Evolutionary conservation across 2,797 vertebrate species (phyloP).

Genomic region (Melopsittacus undulatus): DNA sequence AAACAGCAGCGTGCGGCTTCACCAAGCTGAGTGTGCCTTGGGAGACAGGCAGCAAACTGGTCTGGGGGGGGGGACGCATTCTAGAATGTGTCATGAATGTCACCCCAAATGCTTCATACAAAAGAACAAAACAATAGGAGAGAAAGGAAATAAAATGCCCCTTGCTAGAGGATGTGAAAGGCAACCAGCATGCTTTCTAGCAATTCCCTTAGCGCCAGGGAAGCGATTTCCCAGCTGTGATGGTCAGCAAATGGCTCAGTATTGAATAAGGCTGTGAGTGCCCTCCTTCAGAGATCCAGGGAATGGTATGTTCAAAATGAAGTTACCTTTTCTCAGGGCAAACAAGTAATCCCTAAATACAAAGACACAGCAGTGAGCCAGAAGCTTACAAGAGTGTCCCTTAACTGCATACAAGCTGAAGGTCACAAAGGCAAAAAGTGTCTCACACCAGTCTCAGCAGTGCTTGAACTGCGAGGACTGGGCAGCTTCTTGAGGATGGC

Average conservation of each 20-base stretch:
- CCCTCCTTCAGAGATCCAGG: not conserved
- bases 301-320: not conserved
- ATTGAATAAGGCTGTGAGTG: not conserved
- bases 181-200: not conserved
- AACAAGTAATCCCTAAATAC: not conserved
- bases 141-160: not conserved
- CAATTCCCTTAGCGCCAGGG: not conserved
- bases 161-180: not conserved
- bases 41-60: not conserved
- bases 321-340: not conserved
- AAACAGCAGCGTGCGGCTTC: not conserved
- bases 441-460: not conserved
- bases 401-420: not conserved
- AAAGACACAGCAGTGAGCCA: not conserved
- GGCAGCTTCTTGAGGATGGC: not conserved
- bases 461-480: not conserved
- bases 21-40: not conserved
- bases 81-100: not conserved
- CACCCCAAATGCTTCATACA: not conserved
- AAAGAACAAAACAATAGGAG: not conserved
- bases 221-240: not conserved
- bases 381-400: not conserved
- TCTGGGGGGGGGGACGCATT: not conserved
- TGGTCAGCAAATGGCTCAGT: not conserved
- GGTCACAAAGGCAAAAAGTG: not conserved